These are phyloP conservation scores for Theropithecus gelada DNA, from an alignment of 2,113 vertebrate species.

Conservation along the genomic window DNA sequence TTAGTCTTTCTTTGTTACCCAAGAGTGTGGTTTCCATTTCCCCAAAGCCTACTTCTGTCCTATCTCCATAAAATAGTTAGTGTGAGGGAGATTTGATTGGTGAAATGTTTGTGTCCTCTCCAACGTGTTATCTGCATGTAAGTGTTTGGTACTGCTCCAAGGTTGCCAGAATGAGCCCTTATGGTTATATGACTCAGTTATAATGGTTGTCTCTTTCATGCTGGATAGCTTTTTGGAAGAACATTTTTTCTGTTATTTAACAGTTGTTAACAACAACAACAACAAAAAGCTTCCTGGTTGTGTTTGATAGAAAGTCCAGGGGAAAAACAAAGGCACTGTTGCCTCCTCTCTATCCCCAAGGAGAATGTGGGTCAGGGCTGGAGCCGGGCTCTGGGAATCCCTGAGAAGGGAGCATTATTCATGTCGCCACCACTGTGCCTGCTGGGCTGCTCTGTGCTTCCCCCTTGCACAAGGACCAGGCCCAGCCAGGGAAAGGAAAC, in stretches of 20 bases:
- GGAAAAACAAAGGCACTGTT: not conserved
- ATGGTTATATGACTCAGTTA: not conserved
- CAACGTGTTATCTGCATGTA: rapidly evolving
- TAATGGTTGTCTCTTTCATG: not conserved
- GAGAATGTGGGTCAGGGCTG: not conserved
- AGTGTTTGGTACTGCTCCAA: no score
- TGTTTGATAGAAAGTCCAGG: not conserved
- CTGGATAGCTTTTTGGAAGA: not conserved
- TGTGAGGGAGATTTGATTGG: not conserved
- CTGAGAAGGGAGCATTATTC: no score
- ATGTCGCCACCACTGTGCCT: rapidly evolving
- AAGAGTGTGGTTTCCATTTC: not conserved
- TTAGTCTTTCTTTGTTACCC: not conserved
- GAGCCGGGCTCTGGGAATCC: not conserved
- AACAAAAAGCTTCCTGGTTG: not conserved
- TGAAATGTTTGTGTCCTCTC: not conserved
- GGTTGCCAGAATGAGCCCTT: not conserved
- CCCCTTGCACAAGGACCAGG: not conserved
- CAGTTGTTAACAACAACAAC: not conserved
- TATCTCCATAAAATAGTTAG: no score
- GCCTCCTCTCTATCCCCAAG: not conserved
- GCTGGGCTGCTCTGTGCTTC: no score
- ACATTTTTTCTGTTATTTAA: not conserved
- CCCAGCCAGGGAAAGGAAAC: not conserved
- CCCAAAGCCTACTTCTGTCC: not conserved